Evolutionary conservation across 2,888 invertebrate genomes (phyloP), one percentile per base, ranked within the genome.

Genomic region (Drosophila nr. perissopoda): DNA sequence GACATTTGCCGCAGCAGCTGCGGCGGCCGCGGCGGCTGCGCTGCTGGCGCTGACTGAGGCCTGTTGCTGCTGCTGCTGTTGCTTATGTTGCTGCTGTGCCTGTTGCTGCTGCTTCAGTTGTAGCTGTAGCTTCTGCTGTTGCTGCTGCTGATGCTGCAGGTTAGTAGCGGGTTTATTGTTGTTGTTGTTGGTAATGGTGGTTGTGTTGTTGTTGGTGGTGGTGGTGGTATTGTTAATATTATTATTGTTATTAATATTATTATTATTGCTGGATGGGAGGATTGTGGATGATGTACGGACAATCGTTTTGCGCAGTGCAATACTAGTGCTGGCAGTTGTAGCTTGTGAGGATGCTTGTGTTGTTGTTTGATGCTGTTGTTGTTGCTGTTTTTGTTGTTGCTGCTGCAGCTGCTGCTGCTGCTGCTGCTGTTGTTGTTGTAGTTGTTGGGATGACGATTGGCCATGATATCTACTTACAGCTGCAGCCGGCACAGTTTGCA

Each of bases 401-500:
- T 83, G 88, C 33, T 73, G 80, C 36, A 73, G 78, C 31, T 73
- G 87, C 48, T 74, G 79, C n/a, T 67, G 90, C 76, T 73, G 89
- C 77, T 90, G 92, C 82, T 91, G 90, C 69, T 73, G 89, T 73
- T 90, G 92, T 83, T 91, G 92, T 81, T 91, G 91, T 88, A 89
- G 93, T 90, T 91, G 93, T 92, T 91, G 93, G 92, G 94, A 94
- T 94, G 94, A 94, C 94, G 94, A 93, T 93, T 94, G 94, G 90
- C 94, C 94, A 93, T 94, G 94, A 94, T 95, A 95, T 95, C 95
- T 95, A 96, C 96, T 96, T 95, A 97, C 97, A 94, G 96, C 95
- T 94, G 96, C 95, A 94, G 96, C 95, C 94, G 97, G 96, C 94
- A 97, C 96, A 91, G 97, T 96, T 94, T 97, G 97, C 94, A 97